phyloP scores from a whole-genome alignment of 2,113 vertebrate species.

The Cyanoliseus patagonus region DNA sequence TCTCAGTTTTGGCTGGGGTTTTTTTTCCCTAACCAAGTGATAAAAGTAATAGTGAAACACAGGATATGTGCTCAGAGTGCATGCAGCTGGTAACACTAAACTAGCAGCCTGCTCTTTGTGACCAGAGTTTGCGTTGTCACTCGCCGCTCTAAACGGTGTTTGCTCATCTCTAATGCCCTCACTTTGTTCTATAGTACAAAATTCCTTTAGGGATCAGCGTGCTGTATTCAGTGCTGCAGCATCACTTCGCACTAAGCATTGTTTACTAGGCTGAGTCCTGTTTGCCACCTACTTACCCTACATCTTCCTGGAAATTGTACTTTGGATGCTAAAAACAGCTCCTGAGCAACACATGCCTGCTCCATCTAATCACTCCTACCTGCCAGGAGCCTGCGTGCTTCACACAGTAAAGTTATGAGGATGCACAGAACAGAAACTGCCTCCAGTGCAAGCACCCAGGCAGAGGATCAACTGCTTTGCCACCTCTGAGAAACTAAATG shows the following conservation, averaged over 20 bases:
- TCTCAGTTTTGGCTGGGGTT: background rate
- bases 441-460: background rate
- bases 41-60: background rate
- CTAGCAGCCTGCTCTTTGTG: background rate
- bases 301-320: constrained; percentile 22
- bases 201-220: background rate
- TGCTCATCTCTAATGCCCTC: background rate
- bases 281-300: background rate
- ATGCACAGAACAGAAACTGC: background rate
- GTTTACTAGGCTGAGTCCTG: constrained; percentile 6
- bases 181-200: background rate
- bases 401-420: background rate
- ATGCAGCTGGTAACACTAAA: background rate
- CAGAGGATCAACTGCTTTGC: background rate
- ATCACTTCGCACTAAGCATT: background rate
- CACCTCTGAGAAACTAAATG: background rate
- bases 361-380: background rate
- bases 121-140: background rate
- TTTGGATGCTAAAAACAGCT: constrained; percentile 23
- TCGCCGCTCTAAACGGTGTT: background rate
- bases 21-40: background rate
- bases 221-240: background rate
- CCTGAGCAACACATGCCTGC: background rate
- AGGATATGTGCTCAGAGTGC: background rate
- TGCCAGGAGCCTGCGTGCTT: background rate